Evolutionary conservation across 2,888 invertebrate genomes (phyloP).

Genomic region (Endotricha flammealis): DNA sequence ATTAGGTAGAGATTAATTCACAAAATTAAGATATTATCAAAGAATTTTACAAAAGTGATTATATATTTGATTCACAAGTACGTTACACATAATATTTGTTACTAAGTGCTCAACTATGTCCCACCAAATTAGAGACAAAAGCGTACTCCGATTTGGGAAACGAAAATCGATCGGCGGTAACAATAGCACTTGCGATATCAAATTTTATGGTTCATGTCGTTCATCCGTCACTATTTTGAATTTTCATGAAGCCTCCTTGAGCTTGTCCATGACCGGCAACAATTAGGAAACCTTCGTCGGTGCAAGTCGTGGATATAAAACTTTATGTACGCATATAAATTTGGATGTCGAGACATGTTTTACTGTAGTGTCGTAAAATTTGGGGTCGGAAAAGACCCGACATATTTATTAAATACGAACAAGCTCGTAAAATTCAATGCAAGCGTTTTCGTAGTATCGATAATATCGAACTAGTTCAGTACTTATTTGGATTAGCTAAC

Average conservation of each 20-base stretch:
- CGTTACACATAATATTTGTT: too few species aligned
- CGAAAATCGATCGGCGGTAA: conserved; percentile 28
- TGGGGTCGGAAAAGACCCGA: conserved; percentile 74
- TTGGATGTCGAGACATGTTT: conserved; percentile 77
- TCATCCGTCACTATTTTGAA: conserved; percentile 40
- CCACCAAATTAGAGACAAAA: too few species aligned
- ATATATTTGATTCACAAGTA: too few species aligned
- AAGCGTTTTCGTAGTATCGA: conserved; percentile 68
- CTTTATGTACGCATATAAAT: conserved; percentile 78
- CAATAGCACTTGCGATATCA: conserved; percentile 25
- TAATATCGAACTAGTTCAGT: conserved; percentile 62
- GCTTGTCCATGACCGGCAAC: conserved; percentile 68
- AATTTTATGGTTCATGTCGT: conserved; percentile 34
- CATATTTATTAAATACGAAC: conserved; percentile 78
- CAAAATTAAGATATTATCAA: too few species aligned
- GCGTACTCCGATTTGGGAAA: too few species aligned
- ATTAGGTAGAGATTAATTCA: too few species aligned
- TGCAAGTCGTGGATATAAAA: conserved; percentile 75
- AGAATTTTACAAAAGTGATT: too few species aligned
- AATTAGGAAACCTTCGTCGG: conserved; percentile 67
- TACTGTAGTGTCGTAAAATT: conserved; percentile 75
- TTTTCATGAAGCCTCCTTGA: conserved; percentile 42
- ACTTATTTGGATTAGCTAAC: conserved; percentile 28
- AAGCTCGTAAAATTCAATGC: conserved; percentile 71
- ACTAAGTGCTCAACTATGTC: too few species aligned